Base-by-base conservation (phyloP, 2,888 invertebrate species). In the Chrysolina oricalcia region DNA sequence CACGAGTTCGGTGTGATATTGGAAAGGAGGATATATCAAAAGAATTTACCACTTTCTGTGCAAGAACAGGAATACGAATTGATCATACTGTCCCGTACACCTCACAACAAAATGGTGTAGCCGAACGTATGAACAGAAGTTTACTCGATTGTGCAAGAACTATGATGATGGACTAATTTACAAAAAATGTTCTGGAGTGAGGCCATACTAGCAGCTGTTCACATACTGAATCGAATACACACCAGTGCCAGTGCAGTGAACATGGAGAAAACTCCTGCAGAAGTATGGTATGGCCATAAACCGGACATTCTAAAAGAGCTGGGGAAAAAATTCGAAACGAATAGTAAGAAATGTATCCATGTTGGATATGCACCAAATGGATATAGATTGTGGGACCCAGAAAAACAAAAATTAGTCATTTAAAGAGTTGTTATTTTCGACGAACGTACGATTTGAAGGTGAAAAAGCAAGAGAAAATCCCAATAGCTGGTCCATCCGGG, bases 31-130 rank as follows among this genome's bases (percentile, higher is more conserved):
- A 80, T 53, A 63, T 56, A 0, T 78, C 53, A 43, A 66, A 23
- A 15, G 73, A 79, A 17, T 79, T 83, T 40, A 74, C 80, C 15
- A 62, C 74, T 15, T 78, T 53, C 23, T 67, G 80, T 19, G 77
- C 68, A 11, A 62, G 72, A 21, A 19, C 67, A 21, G 82, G 82
- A 10, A 82, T 82, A 17, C 21, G 68, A 40, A 64, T 80, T 40
- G 35, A 79, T 65, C 48, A 82, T 15, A 81, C 79, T 1, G 56
- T 73, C 8, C 76, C 81, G 0, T 70, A 80, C 41, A 75, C 63
- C 56, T 81, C 83, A n/a, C 73, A 81, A 69, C 81, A 83, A 74
- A 82, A 82, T 56, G 80, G 80, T 9, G 63, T 63, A 1, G 15
- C 10, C 40, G 63, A 63, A 17, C 15, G 63, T 3, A 27, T 35